These are phyloP conservation scores for Epistrophe eligans DNA, from an alignment of 2,888 invertebrate species.

Conservation along the genomic window DNA sequence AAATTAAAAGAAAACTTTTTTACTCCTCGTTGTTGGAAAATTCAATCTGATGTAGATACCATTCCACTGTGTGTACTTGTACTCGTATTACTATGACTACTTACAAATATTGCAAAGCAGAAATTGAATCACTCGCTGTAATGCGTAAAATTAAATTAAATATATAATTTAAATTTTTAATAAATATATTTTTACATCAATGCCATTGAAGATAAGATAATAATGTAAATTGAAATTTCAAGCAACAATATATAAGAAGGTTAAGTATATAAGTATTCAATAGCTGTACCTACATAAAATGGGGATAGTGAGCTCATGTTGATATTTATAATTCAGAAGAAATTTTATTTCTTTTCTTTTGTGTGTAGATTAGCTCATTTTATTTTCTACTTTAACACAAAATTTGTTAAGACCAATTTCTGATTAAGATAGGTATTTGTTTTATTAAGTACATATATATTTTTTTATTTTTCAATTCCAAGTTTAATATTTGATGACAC, in stretches of 20 bases:
- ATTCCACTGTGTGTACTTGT: not conserved
- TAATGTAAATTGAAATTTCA: constrained; percentile 11
- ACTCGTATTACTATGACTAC: not conserved
- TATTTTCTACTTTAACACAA: not conserved
- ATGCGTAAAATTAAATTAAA: constrained; percentile 12
- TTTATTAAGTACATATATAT: too few species aligned
- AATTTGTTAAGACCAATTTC: too few species aligned
- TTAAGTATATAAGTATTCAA: too few species aligned
- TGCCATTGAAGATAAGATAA: constrained; percentile 10
- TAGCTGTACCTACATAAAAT: not conserved
- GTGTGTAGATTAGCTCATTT: not conserved
- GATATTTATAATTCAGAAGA: not conserved
- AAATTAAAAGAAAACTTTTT: not conserved
- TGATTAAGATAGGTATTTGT: too few species aligned
- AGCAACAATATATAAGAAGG: not conserved
- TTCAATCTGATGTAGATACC: constrained; percentile 1
- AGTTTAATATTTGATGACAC: too few species aligned
- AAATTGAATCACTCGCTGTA: constrained; percentile 15
- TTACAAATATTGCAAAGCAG: not conserved
- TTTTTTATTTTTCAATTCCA: too few species aligned
- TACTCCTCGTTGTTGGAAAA: not conserved
- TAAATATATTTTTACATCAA: constrained; percentile 15
- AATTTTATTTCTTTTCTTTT: not conserved
- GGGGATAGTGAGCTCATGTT: not conserved
- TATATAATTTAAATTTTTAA: constrained; percentile 6